Percentiles rank a stretch among this genome's conserved stretches.
phyloP scores from a whole-genome alignment of 1,140 invertebrate species.

The Hylaeus anthracinus region DNA sequence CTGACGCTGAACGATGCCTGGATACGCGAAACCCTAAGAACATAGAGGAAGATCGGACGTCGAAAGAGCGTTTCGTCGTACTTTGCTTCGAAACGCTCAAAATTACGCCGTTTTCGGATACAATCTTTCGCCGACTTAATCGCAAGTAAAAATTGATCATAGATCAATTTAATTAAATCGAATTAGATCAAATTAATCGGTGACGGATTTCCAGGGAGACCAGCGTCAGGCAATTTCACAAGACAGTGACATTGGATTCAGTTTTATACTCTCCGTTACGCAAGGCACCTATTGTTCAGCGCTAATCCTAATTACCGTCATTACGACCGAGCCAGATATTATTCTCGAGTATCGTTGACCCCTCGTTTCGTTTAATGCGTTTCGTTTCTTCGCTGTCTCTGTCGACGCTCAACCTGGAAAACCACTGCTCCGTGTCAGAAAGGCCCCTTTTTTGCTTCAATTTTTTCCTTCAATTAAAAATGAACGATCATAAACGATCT shows the following conservation, averaged over 20 bases:
- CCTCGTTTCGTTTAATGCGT: constrained; percentile 35
- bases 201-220: no score
- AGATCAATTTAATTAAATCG: background rate
- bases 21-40: no score
- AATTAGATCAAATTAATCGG: constrained; percentile 1
- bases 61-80: no score
- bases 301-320: constrained; percentile 51
- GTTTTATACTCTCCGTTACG: constrained; percentile 27
- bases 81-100: no score
- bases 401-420: background rate
- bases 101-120: no score
- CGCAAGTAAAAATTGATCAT: no score
- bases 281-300: constrained; percentile 48
- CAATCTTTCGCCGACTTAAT: no score
- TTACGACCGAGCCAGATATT: constrained; percentile 48
- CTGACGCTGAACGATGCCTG: background rate
- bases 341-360: constrained; percentile 54
- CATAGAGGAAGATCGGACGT: no score
- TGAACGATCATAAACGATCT: no score
- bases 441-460: background rate
- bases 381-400: constrained; percentile 38
- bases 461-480: no score
- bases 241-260: constrained; percentile 57
- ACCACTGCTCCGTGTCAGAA: background rate
- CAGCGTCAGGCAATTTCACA: constrained; percentile 18